Evolutionary conservation across 2,113 vertebrate genomes (phyloP).

Genomic region (Tetrax tetrax): DNA sequence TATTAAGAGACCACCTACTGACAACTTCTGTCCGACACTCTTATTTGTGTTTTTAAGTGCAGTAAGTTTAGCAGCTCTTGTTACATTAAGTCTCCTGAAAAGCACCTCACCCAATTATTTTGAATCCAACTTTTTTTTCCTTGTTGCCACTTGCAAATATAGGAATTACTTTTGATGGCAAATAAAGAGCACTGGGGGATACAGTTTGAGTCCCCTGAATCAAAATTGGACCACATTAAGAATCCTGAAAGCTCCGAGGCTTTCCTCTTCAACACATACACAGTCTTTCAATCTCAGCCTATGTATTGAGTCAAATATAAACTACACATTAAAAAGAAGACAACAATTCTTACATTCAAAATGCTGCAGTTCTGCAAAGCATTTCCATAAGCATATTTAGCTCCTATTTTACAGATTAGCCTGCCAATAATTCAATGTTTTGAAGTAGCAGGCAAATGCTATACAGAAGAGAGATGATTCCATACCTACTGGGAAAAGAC

Average conservation of each 20-base stretch:
- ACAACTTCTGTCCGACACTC: conserved; percentile 55
- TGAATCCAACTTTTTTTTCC: conserved; percentile 11
- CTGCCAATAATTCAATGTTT: conserved; percentile 39
- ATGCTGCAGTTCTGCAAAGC: neutral
- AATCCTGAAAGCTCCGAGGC: neutral
- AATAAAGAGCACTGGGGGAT: conserved; percentile 15
- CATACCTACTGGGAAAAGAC: conserved; percentile 39
- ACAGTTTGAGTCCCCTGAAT: neutral
- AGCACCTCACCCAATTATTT: conserved; percentile 43
- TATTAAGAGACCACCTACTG: conserved; percentile 58
- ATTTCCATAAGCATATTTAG: conserved; percentile 12
- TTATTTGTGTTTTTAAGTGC: conserved; percentile 50
- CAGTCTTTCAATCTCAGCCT: neutral
- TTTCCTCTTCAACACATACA: neutral
- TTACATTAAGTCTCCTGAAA: conserved; percentile 58
- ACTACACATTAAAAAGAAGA: neutral
- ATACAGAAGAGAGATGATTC: neutral
- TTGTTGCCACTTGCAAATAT: conserved; percentile 61
- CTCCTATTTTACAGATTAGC: conserved; percentile 13
- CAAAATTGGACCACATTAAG: conserved; percentile 23
- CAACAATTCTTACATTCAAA: neutral
- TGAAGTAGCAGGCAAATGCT: conserved; percentile 44
- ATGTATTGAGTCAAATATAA: neutral
- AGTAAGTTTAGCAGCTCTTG: conserved; percentile 52
- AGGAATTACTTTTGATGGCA: conserved; percentile 51